Conservation (phyloP, 64 coral and sea anemone species). For the Montipora capricornis region DNA sequence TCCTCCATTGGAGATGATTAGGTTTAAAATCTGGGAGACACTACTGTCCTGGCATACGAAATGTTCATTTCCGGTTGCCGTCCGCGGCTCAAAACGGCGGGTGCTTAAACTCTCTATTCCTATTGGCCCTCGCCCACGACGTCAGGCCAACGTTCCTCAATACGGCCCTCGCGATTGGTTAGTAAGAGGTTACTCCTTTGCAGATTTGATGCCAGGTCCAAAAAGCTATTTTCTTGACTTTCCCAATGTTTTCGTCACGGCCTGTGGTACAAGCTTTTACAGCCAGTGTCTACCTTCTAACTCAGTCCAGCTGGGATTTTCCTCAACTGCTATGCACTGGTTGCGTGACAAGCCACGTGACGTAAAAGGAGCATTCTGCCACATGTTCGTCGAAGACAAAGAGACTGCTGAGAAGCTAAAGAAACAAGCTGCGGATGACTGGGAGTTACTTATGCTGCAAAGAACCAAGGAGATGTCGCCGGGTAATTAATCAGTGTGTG, state of each 20-base stretch:
- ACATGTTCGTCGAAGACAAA: conserved; percentile 32
- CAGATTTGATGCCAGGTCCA: conserved; percentile 63
- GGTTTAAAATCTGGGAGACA: no score
- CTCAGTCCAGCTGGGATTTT: conserved; percentile 51
- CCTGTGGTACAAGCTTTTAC: conserved; percentile 81
- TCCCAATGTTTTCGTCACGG: conserved; percentile 58
- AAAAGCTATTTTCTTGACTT: conserved; percentile 64
- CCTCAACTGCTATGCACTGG: conserved; percentile 72
- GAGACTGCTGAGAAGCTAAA: conserved; percentile 16
- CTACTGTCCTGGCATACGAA: no score
- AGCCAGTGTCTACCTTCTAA: conserved; percentile 51
- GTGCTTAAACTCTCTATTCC: no score
- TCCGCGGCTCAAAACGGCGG: no score
- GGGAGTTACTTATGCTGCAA: conserved; percentile 59
- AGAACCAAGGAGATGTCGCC: conserved; percentile 67
- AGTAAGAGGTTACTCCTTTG: no score
- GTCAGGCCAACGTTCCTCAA: no score
- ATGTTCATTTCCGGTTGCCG: no score
- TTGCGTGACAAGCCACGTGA: conserved; percentile 65
- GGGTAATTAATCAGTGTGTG: conserved; percentile 22
- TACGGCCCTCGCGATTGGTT: no score
- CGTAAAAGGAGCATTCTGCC: conserved; percentile 67
- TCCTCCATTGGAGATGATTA: no score
- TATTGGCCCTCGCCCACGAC: no score
- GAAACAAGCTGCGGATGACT: conserved; percentile 67